Evolutionary conservation across 2,888 invertebrate genomes (phyloP).

Genomic region (Melinopterus prodromus): DNA sequence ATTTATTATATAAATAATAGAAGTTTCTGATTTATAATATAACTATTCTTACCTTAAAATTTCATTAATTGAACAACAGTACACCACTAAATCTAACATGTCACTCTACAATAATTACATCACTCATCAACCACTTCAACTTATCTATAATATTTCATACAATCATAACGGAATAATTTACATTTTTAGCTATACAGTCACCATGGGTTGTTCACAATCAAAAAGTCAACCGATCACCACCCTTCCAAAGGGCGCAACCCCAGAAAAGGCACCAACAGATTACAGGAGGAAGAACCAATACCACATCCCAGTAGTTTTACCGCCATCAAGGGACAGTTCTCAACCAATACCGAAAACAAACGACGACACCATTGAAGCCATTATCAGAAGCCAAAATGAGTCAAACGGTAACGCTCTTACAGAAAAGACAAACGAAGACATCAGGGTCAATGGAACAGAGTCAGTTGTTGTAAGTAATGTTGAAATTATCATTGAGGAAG

Average conservation of each 20-base stretch:
- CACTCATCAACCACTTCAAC: background rate
- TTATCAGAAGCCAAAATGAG: background rate
- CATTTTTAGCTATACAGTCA: background rate
- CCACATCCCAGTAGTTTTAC: conserved; percentile 14
- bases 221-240: conserved; percentile 8
- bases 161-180: background rate
- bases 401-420: background rate
- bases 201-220: conserved; percentile 10
- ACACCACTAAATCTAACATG: background rate
- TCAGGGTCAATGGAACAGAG: background rate
- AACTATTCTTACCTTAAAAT: no score
- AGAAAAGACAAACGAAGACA: background rate
- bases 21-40: no score
- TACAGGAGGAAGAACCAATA: conserved; percentile 17
- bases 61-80: no score
- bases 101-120: background rate
- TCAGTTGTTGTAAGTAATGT: background rate
- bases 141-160: background rate
- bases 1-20: no score
- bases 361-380: background rate
- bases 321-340: conserved; percentile 5
- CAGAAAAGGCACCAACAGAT: conserved; percentile 10
- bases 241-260: conserved; percentile 12
- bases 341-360: background rate
- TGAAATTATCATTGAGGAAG: background rate